These are phyloP conservation scores for Papilio demoleus DNA, from an alignment of 2,888 invertebrate species.

Conservation along the genomic window DNA sequence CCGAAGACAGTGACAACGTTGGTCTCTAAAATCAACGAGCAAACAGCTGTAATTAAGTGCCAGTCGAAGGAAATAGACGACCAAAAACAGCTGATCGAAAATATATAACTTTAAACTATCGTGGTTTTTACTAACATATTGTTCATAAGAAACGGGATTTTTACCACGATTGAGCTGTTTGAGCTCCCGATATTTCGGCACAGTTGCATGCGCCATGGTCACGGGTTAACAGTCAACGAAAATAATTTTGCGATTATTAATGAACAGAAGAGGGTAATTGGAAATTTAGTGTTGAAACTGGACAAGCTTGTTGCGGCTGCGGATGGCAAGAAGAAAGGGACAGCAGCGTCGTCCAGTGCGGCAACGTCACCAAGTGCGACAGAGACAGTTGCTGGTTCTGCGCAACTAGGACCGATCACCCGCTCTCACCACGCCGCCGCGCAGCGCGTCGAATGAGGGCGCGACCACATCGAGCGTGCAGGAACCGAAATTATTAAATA, in stretches of 20 bases:
- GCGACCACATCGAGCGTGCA: neutral
- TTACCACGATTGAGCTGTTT: too few relatives aligned
- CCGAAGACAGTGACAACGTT: neutral
- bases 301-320: neutral
- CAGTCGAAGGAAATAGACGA: too few relatives aligned
- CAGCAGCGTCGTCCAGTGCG: neutral
- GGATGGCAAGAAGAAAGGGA: neutral
- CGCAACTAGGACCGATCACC: neutral
- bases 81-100: too few relatives aligned
- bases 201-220: too few relatives aligned
- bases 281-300: neutral
- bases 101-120: too few relatives aligned
- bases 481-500: neutral
- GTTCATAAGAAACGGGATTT: too few relatives aligned
- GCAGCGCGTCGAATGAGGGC: neutral
- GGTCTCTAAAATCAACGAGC: neutral
- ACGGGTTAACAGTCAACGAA: too few relatives aligned
- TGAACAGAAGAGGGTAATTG: neutral
- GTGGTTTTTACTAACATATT: too few relatives aligned
- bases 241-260: too few relatives aligned
- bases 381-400: neutral
- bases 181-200: too few relatives aligned
- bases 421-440: constrained; percentile 1
- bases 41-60: neutral
- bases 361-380: neutral